Conservation (phyloP, 2,888 invertebrate genomes). For the Carcina quercana region DNA sequence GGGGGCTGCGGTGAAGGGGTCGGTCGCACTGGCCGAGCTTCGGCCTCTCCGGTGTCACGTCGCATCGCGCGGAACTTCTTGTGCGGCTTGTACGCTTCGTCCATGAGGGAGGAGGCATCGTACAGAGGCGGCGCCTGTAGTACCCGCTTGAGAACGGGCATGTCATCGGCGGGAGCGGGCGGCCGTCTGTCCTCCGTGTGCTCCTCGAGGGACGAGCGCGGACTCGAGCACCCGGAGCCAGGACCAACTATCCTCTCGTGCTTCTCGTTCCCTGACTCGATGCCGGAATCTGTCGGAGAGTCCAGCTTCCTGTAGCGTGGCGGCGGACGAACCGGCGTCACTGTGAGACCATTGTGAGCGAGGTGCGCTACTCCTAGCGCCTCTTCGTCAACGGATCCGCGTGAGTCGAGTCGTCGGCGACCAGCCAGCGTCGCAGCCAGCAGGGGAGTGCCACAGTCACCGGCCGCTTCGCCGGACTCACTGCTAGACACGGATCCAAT, state of each 20-base stretch:
- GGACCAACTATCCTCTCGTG: constrained; percentile 82
- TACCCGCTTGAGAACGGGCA: constrained; percentile 95
- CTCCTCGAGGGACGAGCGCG: constrained; percentile 88
- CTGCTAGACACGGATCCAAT: constrained; percentile 91
- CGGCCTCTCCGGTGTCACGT: constrained; percentile 87
- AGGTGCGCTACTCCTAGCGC: constrained; percentile 80
- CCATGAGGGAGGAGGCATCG: constrained; percentile 93
- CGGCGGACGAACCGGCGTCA: constrained; percentile 78
- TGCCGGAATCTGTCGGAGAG: constrained; percentile 94
- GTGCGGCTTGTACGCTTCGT: constrained; percentile 96
- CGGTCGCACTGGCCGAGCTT: constrained; percentile 55
- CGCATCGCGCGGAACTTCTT: constrained; percentile 94
- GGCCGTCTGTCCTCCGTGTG: constrained; percentile 77
- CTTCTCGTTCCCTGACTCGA: constrained; percentile 94
- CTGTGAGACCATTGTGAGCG: constrained; percentile 82
- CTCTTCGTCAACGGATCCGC: constrained; percentile 84
- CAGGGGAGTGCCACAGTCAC: constrained; percentile 82
- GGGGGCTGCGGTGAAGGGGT: constrained; percentile 71
- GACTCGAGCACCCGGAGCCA: constrained; percentile 88
- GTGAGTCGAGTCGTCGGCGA: constrained; percentile 84
- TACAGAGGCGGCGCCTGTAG: constrained; percentile 94
- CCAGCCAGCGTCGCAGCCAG: constrained; percentile 84
- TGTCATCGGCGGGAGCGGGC: constrained; percentile 83
- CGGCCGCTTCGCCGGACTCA: constrained; percentile 85
- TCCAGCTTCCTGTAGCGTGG: constrained; percentile 89